A percentile compares a stretch with the other conserved stretches of the same genome.
Evolutionary conservation across 2,113 vertebrate genomes (phyloP).

Genomic region (Gadus macrocephalus): DNA sequence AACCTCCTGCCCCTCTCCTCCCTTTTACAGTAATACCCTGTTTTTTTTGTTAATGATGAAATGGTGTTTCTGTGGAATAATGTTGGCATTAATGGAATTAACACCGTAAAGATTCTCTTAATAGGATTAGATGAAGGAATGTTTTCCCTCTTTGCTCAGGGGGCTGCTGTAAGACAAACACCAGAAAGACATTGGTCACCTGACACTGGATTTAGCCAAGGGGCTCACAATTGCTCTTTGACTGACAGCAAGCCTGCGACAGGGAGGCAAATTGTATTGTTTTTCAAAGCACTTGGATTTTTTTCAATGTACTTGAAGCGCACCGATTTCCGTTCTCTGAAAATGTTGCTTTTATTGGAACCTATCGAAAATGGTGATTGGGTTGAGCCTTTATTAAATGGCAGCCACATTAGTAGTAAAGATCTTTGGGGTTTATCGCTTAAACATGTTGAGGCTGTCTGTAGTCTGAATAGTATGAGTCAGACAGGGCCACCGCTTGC

Average conservation of each 20-base stretch:
- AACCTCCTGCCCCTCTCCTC: neutral
- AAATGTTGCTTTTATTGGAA: too few relatives aligned
- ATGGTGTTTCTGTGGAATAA: slow-evolving; percentile 12
- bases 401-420: slow-evolving; percentile 4
- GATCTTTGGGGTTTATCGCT: neutral
- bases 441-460: too few relatives aligned
- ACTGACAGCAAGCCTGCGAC: slow-evolving; percentile 33
- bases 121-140: slow-evolving; percentile 45
- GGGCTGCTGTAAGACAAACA: slow-evolving; percentile 37
- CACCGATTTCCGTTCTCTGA: slow-evolving; percentile 37
- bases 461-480: too few relatives aligned
- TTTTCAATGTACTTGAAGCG: slow-evolving; percentile 62
- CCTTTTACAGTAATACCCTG: slow-evolving; percentile 41
- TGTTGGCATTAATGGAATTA: slow-evolving; percentile 37
- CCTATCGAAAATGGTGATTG: too few relatives aligned
- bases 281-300: slow-evolving; percentile 43
- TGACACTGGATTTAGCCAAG: slow-evolving; percentile 59
- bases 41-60: slow-evolving; percentile 20
- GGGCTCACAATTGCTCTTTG: slow-evolving; percentile 38
- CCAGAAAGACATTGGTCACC: slow-evolving; percentile 41
- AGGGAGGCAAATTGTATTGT: slow-evolving; percentile 11
- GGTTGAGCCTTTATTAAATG: slow-evolving; percentile 12
- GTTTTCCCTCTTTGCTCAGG: slow-evolving; percentile 34
- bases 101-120: slow-evolving; percentile 34
- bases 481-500: neutral